A percentile compares a stretch with the other conserved stretches of the same genome.
Evolutionary conservation across 2,888 invertebrate species (phyloP).

Genomic region (Sesamia inferens): DNA sequence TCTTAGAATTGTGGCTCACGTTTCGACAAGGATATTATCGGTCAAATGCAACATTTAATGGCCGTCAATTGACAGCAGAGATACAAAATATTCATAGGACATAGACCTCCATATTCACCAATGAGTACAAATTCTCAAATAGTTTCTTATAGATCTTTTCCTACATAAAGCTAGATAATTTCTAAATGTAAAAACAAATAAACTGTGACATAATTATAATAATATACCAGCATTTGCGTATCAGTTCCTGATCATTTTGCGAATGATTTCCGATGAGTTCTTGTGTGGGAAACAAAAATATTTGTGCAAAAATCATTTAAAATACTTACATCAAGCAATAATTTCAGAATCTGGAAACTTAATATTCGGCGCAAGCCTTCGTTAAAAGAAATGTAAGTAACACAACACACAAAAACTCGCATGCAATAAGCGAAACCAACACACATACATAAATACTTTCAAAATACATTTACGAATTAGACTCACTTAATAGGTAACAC

Average conservation of each 20-base stretch:
- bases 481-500: neutral
- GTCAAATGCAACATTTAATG: constrained; percentile 30
- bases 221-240: neutral
- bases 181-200: neutral
- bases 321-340: constrained; percentile 2
- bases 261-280: neutral
- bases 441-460: constrained; percentile 5
- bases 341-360: constrained; percentile 20
- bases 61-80: constrained; percentile 19
- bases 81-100: constrained; percentile 38
- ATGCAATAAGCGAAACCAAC: constrained; percentile 45
- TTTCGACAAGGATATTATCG: constrained; percentile 23
- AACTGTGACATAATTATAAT: neutral
- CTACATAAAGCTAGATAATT: constrained; percentile 2
- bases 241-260: constrained; percentile 6
- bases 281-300: neutral
- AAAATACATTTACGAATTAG: constrained; percentile 15
- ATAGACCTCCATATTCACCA: constrained; percentile 29
- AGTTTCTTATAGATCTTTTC: neutral
- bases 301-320: neutral
- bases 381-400: constrained; percentile 6
- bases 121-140: constrained; percentile 6
- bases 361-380: constrained; percentile 19
- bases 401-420: constrained; percentile 31
- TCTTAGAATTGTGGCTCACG: constrained; percentile 15